These are phyloP conservation scores for Volucella inanis DNA, from an alignment of 2,888 invertebrate species.

Conservation along the genomic window DNA sequence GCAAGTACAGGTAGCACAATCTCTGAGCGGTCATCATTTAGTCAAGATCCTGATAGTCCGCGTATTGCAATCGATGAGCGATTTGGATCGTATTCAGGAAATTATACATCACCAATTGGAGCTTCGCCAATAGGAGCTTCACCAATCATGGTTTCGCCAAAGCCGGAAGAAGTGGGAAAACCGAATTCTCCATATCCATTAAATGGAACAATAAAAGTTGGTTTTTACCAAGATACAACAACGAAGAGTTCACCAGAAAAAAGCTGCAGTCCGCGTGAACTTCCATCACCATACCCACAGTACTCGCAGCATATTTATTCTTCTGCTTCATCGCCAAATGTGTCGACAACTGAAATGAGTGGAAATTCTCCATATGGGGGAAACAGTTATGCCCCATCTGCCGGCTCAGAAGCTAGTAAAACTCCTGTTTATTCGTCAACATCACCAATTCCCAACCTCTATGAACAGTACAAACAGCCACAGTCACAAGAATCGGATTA, in stretches of 20 bases:
- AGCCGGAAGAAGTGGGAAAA: constrained; percentile 86
- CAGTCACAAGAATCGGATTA: constrained; percentile 85
- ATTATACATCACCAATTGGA: constrained; percentile 89
- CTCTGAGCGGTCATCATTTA: constrained; percentile 90
- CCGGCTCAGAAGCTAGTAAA: constrained; percentile 81
- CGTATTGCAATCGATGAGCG: constrained; percentile 86
- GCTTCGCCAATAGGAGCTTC: constrained; percentile 85
- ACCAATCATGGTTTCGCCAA: constrained; percentile 89
- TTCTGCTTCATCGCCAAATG: constrained; percentile 84
- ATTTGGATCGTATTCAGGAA: constrained; percentile 86
- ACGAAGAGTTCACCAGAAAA: constrained; percentile 93
- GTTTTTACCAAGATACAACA: constrained; percentile 95
- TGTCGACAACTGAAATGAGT: constrained; percentile 83
- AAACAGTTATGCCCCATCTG: constrained; percentile 81
- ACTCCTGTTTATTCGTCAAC: constrained; percentile 82
- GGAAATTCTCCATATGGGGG: constrained; percentile 82
- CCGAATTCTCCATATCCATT: constrained; percentile 87
- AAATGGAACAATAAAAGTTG: constrained; percentile 93
- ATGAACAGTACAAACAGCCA: constrained; percentile 85
- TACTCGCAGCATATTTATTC: constrained; percentile 86
- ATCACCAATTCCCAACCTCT: constrained; percentile 82
- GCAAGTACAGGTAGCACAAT: constrained; percentile 92
- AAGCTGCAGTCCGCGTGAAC: constrained; percentile 91
- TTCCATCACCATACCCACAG: constrained; percentile 85
- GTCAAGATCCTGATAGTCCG: constrained; percentile 90